Conservation (phyloP, 1,140 invertebrate species). For the Bactericera cockerelli region DNA sequence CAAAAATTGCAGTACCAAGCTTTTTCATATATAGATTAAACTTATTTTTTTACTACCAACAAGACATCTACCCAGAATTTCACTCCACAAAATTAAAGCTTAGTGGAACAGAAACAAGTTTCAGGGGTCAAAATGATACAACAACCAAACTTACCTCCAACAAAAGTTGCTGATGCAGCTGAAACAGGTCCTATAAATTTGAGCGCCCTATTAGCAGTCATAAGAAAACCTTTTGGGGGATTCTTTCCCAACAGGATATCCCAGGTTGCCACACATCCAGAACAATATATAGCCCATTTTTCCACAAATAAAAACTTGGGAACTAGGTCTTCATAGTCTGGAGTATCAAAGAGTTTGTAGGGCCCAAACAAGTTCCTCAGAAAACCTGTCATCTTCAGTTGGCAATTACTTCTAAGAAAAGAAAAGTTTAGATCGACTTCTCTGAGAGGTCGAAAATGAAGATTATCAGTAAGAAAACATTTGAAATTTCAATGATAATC, state of each 20-base stretch:
- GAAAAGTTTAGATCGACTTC: too few relatives aligned
- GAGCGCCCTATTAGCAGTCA: background rate
- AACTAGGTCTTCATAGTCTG: background rate
- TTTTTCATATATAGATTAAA: too few relatives aligned
- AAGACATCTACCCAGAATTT: too few relatives aligned
- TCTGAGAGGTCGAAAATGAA: too few relatives aligned
- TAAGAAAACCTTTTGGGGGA: background rate
- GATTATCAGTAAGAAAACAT: too few relatives aligned
- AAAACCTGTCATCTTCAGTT: background rate
- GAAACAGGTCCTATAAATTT: background rate
- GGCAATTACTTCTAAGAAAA: too few relatives aligned
- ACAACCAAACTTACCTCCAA: background rate
- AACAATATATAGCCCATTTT: background rate
- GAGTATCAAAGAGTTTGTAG: background rate
- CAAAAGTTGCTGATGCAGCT: background rate
- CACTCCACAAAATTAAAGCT: too few relatives aligned
- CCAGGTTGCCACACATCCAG: background rate
- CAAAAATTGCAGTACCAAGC: too few relatives aligned
- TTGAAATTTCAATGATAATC: too few relatives aligned
- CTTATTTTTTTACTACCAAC: too few relatives aligned
- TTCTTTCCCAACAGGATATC: background rate
- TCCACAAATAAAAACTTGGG: slow-evolving; percentile 1
- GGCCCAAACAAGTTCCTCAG: background rate
- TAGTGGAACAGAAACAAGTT: too few relatives aligned
- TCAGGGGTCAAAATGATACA: too few relatives aligned